Base-by-base conservation (phyloP, 2,888 invertebrate genomes). In the Anthrax anthrax region DNA sequence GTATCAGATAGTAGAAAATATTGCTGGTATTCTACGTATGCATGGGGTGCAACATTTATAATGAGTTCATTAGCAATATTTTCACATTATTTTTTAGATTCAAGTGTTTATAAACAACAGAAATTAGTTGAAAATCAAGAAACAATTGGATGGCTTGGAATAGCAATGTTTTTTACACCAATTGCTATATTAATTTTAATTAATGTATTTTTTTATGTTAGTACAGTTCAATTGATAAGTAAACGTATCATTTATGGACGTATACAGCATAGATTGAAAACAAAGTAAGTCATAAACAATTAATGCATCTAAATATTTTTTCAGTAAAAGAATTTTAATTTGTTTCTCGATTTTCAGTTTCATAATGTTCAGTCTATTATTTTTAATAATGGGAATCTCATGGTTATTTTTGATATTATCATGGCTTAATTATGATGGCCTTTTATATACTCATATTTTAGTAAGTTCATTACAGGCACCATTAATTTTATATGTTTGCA, bases 1-100 rank as follows among this genome's bases (percentile, higher is more conserved):
- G 84, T 87, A 47, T 88, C 88, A 0, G 88, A 89, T 65, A 84
- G 85, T 0, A 76, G 81, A 50, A 88, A 88, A 67, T 89, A 88
- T 62, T 88, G 87, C 59, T 88, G 87, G 60, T 89, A 89, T 61
- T 87, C 88, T 0, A 73, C 74, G 37, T 88, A 84, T 55, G 84
- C 84, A 1, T 88, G 88, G 86, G 75, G 78, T 6, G 76, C 77
- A 53, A 87, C 87, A 0, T 61, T 76, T 1, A 60, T 77, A 18
- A 79, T 88, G 75, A 78, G 84, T 0, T 73, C 72, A 0, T 71
- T 87, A 58, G 87, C 87, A 1, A 73, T 88, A 41, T 84, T 85
- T 62, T 83, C 87, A 0, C 88, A 89, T 65, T 84, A 84, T 59
- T 76, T 84, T 34, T 71, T 89, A 46, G 84, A 85, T 58, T 80